phyloP scores from a whole-genome alignment of 2,113 vertebrate genomes.

The Dasyornis broadbenti region DNA sequence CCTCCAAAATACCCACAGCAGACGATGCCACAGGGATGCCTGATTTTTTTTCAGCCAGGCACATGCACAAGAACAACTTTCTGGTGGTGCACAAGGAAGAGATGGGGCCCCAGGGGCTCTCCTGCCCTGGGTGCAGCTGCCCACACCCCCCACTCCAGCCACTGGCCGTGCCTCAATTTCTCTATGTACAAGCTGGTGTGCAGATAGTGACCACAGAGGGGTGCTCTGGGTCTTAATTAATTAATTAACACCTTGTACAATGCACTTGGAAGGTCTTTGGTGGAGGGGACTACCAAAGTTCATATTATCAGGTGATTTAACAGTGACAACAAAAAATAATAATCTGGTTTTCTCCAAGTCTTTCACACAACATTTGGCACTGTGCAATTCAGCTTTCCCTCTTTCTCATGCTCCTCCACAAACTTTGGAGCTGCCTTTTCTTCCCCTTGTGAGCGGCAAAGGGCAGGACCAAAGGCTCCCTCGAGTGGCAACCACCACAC shows the following conservation, averaged over 20 bases:
- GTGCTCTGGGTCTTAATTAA: slow-evolving; percentile 57
- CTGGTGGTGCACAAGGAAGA: background rate
- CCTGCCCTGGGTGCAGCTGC: background rate
- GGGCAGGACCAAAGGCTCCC: background rate
- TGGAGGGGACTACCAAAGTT: background rate
- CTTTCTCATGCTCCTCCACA: background rate
- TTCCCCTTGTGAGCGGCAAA: background rate
- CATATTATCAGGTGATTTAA: background rate
- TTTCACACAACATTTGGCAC: background rate
- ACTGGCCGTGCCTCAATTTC: background rate
- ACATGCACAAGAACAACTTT: rapidly evolving
- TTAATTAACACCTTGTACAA: slow-evolving; percentile 29
- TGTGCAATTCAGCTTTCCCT: background rate
- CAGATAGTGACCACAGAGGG: slow-evolving; percentile 36
- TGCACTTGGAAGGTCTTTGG: background rate
- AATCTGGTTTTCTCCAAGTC: background rate
- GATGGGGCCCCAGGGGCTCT: background rate
- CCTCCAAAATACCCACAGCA: background rate
- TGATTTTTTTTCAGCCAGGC: background rate
- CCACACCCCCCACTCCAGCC: rapidly evolving
- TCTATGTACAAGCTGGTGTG: background rate
- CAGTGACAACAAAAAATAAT: background rate
- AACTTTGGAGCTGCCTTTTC: background rate
- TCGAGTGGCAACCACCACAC: rapidly evolving
- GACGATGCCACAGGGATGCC: rapidly evolving